These are phyloP conservation scores for Unio pictorum DNA, from an alignment of 2,888 invertebrate genomes.

Conservation along the genomic window DNA sequence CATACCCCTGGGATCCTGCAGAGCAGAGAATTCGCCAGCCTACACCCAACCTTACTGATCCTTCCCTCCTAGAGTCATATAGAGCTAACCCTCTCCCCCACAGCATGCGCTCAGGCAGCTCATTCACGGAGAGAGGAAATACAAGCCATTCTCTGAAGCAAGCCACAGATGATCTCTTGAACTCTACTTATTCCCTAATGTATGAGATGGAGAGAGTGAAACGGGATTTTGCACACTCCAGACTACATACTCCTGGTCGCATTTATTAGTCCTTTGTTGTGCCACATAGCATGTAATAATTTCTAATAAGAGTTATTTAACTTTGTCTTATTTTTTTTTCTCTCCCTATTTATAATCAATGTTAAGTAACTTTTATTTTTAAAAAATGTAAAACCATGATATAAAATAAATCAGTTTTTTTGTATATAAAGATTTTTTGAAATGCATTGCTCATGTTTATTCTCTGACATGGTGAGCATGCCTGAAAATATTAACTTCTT, in stretches of 20 bases:
- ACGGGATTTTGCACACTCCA: slow-evolving; percentile 21
- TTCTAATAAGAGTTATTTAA: not conserved
- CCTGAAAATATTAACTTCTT: no score
- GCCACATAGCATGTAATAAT: no score
- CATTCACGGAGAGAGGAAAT: slow-evolving; percentile 11
- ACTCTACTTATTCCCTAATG: slow-evolving; percentile 58
- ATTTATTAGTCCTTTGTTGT: not conserved
- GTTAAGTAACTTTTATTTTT: no score
- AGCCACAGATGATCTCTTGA: slow-evolving; percentile 53
- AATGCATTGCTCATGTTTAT: no score
- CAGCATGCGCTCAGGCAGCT: not conserved
- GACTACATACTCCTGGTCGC: not conserved
- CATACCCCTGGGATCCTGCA: slow-evolving; percentile 38
- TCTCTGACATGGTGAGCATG: no score
- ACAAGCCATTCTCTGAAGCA: slow-evolving; percentile 21
- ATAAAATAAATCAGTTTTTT: no score
- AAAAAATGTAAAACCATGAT: no score
- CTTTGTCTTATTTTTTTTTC: not conserved
- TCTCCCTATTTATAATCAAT: not conserved
- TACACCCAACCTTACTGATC: slow-evolving; percentile 22
- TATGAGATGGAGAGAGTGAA: slow-evolving; percentile 59
- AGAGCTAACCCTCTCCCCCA: not conserved
- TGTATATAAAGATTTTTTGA: no score
- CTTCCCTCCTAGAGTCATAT: slow-evolving; percentile 20
- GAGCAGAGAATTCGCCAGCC: slow-evolving; percentile 34